These are phyloP conservation scores for Antedon mediterranea DNA, from an alignment of 53 echinoderm and acorn worm species.

Conservation along the genomic window DNA sequence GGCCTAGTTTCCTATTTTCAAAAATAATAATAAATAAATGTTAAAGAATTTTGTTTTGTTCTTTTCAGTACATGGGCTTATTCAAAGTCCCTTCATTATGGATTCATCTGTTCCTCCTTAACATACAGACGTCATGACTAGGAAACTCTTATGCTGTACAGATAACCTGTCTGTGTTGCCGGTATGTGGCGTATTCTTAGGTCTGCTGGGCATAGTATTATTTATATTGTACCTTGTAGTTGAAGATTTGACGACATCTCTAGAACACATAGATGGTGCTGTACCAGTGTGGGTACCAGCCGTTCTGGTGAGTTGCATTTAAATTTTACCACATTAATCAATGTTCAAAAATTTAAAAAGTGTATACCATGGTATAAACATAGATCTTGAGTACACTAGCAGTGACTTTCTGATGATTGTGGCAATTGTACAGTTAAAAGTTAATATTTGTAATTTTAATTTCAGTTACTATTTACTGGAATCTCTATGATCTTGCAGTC, in stretches of 20 bases:
- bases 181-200: slow-evolving; percentile 60
- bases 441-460: background rate
- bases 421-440: too few species aligned
- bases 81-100: too few species aligned
- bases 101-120: too few species aligned
- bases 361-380: too few species aligned
- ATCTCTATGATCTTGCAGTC: background rate
- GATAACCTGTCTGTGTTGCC: slow-evolving; percentile 66
- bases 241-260: slow-evolving; percentile 53
- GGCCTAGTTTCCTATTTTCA: too few species aligned
- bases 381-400: too few species aligned
- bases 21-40: too few species aligned
- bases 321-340: background rate
- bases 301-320: slow-evolving; percentile 57
- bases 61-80: too few species aligned
- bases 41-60: too few species aligned
- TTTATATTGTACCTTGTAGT: slow-evolving; percentile 64
- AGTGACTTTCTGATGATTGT: too few species aligned
- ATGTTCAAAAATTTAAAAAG: background rate
- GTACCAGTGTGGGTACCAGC: slow-evolving; percentile 64
- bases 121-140: slow-evolving; percentile 29
- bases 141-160: slow-evolving; percentile 42
- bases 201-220: slow-evolving; percentile 55
- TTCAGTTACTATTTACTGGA: background rate
- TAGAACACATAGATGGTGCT: slow-evolving; percentile 51